Evolutionary conservation across 1,140 invertebrate species (phyloP).

Genomic region (Drosophila gunungcola): DNA sequence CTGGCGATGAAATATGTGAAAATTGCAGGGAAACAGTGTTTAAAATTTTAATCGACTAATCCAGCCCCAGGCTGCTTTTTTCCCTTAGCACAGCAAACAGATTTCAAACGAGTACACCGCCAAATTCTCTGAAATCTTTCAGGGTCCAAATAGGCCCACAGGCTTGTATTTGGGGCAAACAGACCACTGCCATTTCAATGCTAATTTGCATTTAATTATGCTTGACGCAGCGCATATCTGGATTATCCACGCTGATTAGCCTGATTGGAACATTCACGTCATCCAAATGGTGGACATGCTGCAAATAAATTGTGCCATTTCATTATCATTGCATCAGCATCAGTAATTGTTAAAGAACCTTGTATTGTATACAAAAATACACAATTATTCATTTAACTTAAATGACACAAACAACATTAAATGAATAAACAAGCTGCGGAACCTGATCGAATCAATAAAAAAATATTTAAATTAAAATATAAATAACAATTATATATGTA

Average conservation of each 20-base stretch:
- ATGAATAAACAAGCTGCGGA: too few relatives aligned
- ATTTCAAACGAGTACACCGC: background rate
- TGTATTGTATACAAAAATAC: too few relatives aligned
- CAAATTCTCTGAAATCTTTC: background rate
- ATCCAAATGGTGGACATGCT: background rate
- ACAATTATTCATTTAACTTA: too few relatives aligned
- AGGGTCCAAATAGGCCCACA: slow-evolving; percentile 3
- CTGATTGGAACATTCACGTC: slow-evolving; percentile 29
- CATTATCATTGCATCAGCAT: too few relatives aligned
- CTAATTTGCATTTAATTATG: slow-evolving; percentile 72
- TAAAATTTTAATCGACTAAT: slow-evolving; percentile 21
- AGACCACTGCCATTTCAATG: slow-evolving; percentile 5
- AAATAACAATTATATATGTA: too few relatives aligned
- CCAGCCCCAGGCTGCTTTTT: background rate
- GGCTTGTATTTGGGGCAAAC: background rate
- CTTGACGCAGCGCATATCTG: slow-evolving; percentile 26
- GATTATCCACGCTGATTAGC: slow-evolving; percentile 17
- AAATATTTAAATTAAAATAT: too few relatives aligned
- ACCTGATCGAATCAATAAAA: too few relatives aligned
- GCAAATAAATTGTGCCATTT: background rate
- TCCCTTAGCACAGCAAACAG: slow-evolving; percentile 2
- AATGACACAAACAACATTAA: too few relatives aligned
- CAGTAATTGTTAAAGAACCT: too few relatives aligned
- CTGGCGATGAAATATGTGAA: too few relatives aligned
- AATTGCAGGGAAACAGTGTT: background rate